Conservation (phyloP, 1,140 invertebrate genomes). For the Aphis craccivora region DNA sequence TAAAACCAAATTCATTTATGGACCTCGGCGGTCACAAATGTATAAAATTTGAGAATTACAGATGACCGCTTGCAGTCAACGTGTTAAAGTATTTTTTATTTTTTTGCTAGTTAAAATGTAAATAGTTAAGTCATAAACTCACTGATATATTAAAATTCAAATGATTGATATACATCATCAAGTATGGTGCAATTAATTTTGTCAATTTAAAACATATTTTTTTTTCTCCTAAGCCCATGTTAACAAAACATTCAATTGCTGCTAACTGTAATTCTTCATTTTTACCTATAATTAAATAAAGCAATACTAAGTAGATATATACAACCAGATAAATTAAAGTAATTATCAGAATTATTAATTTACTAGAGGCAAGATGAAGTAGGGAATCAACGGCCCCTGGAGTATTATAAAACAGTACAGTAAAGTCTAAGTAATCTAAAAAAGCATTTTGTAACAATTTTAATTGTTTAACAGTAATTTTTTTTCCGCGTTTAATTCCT, state of each 20-base stretch:
- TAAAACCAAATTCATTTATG: too few species aligned
- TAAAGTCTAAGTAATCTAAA: not conserved
- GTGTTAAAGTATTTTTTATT: not conserved
- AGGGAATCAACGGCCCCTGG: conserved; percentile 37
- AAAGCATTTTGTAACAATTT: conserved; percentile 40
- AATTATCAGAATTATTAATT: not conserved
- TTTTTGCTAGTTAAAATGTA: not conserved
- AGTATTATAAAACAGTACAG: not conserved
- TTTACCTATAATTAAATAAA: conserved; percentile 40
- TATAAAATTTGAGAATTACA: too few species aligned
- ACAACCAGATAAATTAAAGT: not conserved
- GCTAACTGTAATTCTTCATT: conserved; percentile 34
- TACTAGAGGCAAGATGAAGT: conserved; percentile 30
- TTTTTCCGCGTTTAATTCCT: conserved; percentile 22
- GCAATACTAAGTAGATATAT: too few species aligned
- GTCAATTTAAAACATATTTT: conserved; percentile 26
- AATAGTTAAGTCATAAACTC: conserved; percentile 15
- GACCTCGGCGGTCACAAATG: too few species aligned
- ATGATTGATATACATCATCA: conserved; percentile 46
- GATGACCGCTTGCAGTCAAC: too few species aligned
- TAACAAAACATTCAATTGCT: conserved; percentile 50
- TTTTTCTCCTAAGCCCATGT: conserved; percentile 39
- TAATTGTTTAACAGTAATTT: conserved; percentile 39
- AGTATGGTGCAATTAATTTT: conserved; percentile 39
- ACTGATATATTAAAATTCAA: conserved; percentile 51